Evolutionary conservation across 2,888 invertebrate species (phyloP), one percentile per base, ranked within the genome.

Genomic region (Lasioglossum figueresi): DNA sequence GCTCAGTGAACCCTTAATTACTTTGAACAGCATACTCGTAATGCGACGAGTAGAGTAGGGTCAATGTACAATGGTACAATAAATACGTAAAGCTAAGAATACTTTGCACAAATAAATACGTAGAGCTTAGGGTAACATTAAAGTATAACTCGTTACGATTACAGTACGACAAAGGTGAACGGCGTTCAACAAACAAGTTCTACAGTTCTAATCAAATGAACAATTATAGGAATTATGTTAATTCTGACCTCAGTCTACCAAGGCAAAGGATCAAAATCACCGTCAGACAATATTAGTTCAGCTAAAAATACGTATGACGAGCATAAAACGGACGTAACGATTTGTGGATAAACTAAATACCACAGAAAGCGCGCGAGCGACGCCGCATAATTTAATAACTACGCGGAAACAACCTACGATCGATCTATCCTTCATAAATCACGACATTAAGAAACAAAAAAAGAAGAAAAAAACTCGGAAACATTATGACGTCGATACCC

Each of bases 291-390:
- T 43, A 43, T 74, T 68, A 43, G n/a, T 76, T 85, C 74, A 75
- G 59, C 71, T 70, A 40, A 70, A 37, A 40, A 79, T 71, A 72
- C 72, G 75, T 71, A 66, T 72, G 77, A 76, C 70, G 72, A 77
- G 80, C 75, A 70, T 73, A 70, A 83, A 79, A 82, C 89, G 71
- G 78, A 81, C 81, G 80, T 74, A 84, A 82, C 77, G 66, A 40
- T 84, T 71, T 66, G 43, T 68, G 79, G 86, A 79, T 79, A 76
- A 90, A 89, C 75, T 86, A 89, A 84, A 81, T 83, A 84, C 66
- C 77, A 88, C 82, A 83, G 88, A 84, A 89, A 78, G 85, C 85
- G 79, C 74, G 80, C 81, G 76, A 73, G 83, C 76, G 48, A 40
- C 34, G 37, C 23, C 23, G 10, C 23, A 23, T 23, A 43, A 74